Percentiles rank a stretch among this genome's conserved stretches.
Conservation (phyloP, 2,797 vertebrate species). For the Chiroxiphia lanceolata region DNA sequence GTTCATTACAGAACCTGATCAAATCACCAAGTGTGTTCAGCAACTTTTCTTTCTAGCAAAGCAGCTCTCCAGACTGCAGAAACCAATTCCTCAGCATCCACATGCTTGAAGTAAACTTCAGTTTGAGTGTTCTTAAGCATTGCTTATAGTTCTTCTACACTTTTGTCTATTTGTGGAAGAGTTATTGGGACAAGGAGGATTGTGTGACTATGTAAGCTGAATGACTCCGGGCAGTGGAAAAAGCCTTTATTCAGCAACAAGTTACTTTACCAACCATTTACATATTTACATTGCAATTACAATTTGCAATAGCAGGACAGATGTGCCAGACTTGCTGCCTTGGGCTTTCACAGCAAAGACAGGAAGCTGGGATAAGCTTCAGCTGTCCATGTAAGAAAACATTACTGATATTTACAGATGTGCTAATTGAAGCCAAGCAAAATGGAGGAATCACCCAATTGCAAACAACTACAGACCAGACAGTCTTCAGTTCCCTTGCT, state of each 20-base stretch:
- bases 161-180: neutral
- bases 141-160: neutral
- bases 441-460: neutral
- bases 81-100: neutral
- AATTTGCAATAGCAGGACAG: neutral
- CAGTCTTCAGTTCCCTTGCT: neutral
- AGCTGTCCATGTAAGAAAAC: neutral
- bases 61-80: neutral
- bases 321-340: neutral
- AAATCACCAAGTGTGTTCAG: neutral
- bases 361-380: neutral
- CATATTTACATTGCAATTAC: neutral
- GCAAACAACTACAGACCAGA: neutral
- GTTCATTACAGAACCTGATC: neutral
- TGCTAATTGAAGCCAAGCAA: neutral
- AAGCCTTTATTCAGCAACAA: neutral
- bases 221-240: rapidly evolving
- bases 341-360: neutral
- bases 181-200: neutral
- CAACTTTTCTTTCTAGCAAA: neutral
- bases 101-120: neutral
- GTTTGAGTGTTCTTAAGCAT: neutral
- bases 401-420: neutral
- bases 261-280: neutral
- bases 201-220: neutral